Conservation (phyloP, 1,140 invertebrate species). For the Dufourea novaeangliae region DNA sequence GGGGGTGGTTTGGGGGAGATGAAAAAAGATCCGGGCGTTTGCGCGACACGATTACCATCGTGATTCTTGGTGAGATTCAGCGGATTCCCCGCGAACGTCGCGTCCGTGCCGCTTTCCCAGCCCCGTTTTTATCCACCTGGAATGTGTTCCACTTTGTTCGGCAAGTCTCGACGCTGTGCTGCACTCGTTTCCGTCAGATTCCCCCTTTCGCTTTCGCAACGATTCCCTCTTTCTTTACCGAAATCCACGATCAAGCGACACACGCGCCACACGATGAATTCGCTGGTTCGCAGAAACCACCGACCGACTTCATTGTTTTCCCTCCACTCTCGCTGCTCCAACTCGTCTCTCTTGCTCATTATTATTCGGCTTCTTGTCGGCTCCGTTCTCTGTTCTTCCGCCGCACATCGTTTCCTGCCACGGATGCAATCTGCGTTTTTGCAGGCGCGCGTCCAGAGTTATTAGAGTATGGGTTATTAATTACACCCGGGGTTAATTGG, state of each 20-base stretch:
- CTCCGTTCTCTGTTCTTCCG: not conserved
- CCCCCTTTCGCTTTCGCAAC: not conserved
- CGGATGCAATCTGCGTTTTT: conserved; percentile 37
- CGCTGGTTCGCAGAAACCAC: not conserved
- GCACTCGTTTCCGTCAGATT: not conserved
- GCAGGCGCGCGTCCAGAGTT: conserved; percentile 7
- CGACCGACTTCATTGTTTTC: conserved; percentile 15
- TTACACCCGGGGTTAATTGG: conserved; percentile 54
- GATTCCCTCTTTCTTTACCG: not conserved
- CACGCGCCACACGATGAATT: conserved; percentile 16
- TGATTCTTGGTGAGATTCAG: conserved; percentile 14
- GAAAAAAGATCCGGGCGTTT: not conserved
- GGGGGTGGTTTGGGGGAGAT: not conserved
- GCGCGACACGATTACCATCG: conserved; percentile 19
- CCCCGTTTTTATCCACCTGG: not conserved
- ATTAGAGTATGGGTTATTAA: conserved; percentile 57
- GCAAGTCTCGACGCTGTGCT: conserved; percentile 31
- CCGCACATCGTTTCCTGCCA: conserved; percentile 2
- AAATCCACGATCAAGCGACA: conserved; percentile 16
- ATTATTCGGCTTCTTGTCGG: conserved; percentile 28
- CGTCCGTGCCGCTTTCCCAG: not conserved
- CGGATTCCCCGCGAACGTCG: not conserved
- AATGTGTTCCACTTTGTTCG: conserved; percentile 29
- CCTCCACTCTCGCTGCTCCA: not conserved
- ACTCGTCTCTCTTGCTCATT: not conserved